Evolutionary conservation across 2,888 invertebrate genomes (phyloP).

Genomic region (Eupithecia abbreviata): DNA sequence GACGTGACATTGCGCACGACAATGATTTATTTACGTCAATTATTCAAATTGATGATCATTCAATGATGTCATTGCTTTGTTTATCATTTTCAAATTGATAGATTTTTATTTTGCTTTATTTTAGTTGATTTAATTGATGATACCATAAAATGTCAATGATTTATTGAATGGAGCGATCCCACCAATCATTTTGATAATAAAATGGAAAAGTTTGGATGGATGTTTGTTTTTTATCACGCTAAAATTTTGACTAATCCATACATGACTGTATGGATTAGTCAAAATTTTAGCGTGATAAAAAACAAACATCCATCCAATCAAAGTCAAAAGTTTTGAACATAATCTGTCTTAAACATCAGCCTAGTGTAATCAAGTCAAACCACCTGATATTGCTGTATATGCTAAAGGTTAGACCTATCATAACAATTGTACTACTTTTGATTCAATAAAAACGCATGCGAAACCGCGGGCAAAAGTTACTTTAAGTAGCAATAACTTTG

Average conservation of each 20-base stretch:
- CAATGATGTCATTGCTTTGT: slow-evolving; percentile 16
- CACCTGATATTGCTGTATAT: background rate
- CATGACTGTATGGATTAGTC: too few relatives aligned
- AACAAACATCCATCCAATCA: too few relatives aligned
- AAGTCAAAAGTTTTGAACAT: background rate
- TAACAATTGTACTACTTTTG: background rate
- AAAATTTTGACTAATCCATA: too few relatives aligned
- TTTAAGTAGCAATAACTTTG: background rate
- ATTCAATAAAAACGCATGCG: background rate
- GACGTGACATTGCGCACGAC: slow-evolving; percentile 18
- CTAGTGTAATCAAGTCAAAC: too few relatives aligned
- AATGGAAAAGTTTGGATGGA: background rate
- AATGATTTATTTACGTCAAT: slow-evolving; percentile 17
- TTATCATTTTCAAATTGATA: background rate
- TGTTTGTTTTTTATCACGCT: background rate
- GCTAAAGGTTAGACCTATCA: background rate
- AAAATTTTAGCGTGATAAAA: too few relatives aligned
- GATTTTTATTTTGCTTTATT: background rate
- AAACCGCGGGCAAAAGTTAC: background rate
- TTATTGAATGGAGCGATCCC: background rate
- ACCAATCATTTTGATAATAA: background rate
- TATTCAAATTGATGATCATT: slow-evolving; percentile 10
- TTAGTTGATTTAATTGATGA: background rate
- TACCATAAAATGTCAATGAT: background rate
- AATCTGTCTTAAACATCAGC: too few relatives aligned